phyloP scores from a whole-genome alignment of 2,888 invertebrate species.

The Exocentrus adspersus region DNA sequence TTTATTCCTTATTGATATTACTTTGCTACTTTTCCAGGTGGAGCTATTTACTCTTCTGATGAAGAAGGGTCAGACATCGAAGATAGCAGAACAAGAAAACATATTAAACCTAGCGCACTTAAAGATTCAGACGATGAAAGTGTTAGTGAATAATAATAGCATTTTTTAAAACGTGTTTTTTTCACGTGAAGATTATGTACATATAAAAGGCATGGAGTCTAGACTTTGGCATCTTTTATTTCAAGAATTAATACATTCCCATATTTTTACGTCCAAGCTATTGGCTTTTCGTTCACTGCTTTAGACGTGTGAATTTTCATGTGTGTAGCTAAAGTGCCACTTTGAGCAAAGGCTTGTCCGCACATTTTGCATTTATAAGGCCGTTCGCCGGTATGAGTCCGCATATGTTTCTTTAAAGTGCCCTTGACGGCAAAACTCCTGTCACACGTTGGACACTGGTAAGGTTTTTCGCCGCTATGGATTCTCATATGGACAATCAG shows the following conservation, averaged over 20 bases:
- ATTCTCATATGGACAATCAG: conserved; percentile 53
- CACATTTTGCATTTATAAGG: conserved; percentile 55
- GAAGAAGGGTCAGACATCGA: conserved; percentile 89
- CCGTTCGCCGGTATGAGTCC: conserved; percentile 57
- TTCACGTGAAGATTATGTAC: neutral
- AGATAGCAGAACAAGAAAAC: conserved; percentile 74
- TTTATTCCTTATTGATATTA: neutral
- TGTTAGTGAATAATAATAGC: conserved; percentile 54
- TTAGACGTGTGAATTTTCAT: conserved; percentile 55
- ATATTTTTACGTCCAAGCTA: conserved; percentile 1
- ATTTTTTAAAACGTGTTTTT: conserved; percentile 7
- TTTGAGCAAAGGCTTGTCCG: conserved; percentile 53
- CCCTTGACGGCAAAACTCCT: conserved; percentile 55
- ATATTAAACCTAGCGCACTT: conserved; percentile 76
- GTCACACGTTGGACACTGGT: conserved; percentile 53
- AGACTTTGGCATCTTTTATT: too few relatives aligned
- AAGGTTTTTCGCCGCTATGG: conserved; percentile 56
- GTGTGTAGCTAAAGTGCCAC: conserved; percentile 52
- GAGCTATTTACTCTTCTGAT: conserved; percentile 87
- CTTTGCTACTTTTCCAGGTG: conserved; percentile 54
- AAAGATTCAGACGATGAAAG: conserved; percentile 77
- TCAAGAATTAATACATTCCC: too few relatives aligned
- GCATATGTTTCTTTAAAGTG: conserved; percentile 55
- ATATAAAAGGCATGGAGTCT: too few relatives aligned
- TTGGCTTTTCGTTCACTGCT: conserved; percentile 6